These are phyloP conservation scores for Oxystoma pomonae DNA, from an alignment of 2,888 invertebrate species.

Conservation along the genomic window DNA sequence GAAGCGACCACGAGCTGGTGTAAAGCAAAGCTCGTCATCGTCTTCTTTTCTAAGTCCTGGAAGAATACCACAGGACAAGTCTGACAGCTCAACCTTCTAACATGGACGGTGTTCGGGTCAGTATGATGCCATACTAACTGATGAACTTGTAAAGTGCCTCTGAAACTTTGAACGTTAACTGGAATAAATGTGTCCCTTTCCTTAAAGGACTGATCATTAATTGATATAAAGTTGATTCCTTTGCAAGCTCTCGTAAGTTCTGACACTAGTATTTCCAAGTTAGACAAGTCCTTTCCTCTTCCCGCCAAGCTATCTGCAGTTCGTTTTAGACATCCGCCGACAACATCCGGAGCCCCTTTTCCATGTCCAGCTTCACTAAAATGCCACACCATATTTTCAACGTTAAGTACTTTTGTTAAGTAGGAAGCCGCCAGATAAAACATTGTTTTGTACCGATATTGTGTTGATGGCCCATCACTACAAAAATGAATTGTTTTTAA, in stretches of 20 bases:
- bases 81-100: background rate
- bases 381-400: conserved; percentile 12
- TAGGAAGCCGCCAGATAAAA: conserved; percentile 11
- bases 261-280: background rate
- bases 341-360: conserved; percentile 18
- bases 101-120: background rate
- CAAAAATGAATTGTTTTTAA: conserved; percentile 13
- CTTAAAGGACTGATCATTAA: background rate
- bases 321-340: conserved; percentile 16
- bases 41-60: too few relatives aligned
- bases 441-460: conserved; percentile 18
- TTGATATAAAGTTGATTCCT: background rate
- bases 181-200: background rate
- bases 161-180: background rate
- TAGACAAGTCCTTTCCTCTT: background rate
- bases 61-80: too few relatives aligned
- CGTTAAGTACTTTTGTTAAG: conserved; percentile 9
- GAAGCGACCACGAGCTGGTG: too few relatives aligned
- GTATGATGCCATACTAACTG: background rate
- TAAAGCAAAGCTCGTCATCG: too few relatives aligned
- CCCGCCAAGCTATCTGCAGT: conserved; percentile 6
- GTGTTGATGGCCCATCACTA: conserved; percentile 19
- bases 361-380: conserved; percentile 17
- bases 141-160: background rate
- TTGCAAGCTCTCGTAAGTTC: background rate